A percentile compares a stretch with the other conserved stretches of the same genome.
phyloP scores from a whole-genome alignment of 2,797 vertebrate species.

The Hoplostethus atlanticus region DNA sequence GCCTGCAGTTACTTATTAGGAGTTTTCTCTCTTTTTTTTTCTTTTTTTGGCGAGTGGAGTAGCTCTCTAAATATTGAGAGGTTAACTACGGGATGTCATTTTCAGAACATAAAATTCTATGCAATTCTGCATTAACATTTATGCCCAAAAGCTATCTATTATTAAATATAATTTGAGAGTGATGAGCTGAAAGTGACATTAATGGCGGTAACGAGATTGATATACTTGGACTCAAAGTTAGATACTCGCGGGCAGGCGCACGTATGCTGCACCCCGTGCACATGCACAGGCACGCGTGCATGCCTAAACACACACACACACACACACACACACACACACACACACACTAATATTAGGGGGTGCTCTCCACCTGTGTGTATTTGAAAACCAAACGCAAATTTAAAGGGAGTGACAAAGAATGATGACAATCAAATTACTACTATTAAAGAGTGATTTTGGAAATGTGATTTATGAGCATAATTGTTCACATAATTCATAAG shows the following conservation, averaged over 20 bases:
- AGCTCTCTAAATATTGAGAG: conserved; percentile 79
- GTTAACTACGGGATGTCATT: conserved; percentile 83
- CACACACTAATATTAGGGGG: background rate
- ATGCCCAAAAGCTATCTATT: conserved; percentile 88
- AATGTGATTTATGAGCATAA: conserved; percentile 67
- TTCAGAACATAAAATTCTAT: conserved; percentile 83
- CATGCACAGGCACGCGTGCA: conserved; percentile 10
- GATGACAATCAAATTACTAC: conserved; percentile 43
- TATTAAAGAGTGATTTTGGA: conserved; percentile 41
- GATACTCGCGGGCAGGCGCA: conserved; percentile 54
- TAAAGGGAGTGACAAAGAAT: conserved; percentile 49
- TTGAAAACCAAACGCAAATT: conserved; percentile 41
- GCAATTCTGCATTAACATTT: conserved; percentile 88
- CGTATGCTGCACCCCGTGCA: background rate
- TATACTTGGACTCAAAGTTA: conserved; percentile 79
- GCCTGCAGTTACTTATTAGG: conserved; percentile 51
- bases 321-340: conserved; percentile 8
- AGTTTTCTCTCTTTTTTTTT: conserved; percentile 7
- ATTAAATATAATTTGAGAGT: conserved; percentile 88
- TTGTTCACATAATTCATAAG: conserved; percentile 75
- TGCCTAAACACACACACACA: conserved; percentile 25
- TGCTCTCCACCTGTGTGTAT: conserved; percentile 25
- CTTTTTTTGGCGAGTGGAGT: conserved; percentile 64
- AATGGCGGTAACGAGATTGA: conserved; percentile 88
- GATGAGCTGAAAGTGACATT: conserved; percentile 90